Evolutionary conservation across 2,888 invertebrate species (phyloP), one percentile per base, ranked within the genome.

Genomic region (Lissonota sp.): DNA sequence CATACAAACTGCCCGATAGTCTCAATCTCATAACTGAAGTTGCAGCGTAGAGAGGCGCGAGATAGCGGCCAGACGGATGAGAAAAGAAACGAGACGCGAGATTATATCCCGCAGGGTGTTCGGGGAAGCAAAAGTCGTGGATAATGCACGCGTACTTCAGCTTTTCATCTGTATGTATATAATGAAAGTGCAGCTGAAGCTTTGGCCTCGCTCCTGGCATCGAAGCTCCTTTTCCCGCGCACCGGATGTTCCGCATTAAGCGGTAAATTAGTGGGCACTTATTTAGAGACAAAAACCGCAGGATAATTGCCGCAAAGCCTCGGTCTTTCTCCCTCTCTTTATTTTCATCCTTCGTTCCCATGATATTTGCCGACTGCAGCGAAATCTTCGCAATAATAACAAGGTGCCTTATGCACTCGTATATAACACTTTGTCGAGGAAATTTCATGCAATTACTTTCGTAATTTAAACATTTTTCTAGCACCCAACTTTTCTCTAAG

Each of bases 161-260:
- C 6, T 14, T 53, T 14, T 53, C 26, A 53, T 4, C 12, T 12
- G 14, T 53, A 12, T n/a, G 12, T 53, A 53, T 44, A 53, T 53
- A 16, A 55, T 58, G 39, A 55, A 12, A 40, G 40, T 14, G 64
- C 12, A 49, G 62, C 67, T 37, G 51, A 66, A 80, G 70, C 51
- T 66, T 73, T 66, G 8, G 66, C 40, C 12, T 60, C 62, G 44
- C 66, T 70, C 71, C 26, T 72, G 26, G 26, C 26, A 40, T 66
- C 14, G 70, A 64, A 76, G 67, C 70, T 75, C 58, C 7, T 53
- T 66, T 44, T 60, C 80, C 67, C 73, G 53, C 81, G 72, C 76
- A 62, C 88, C 89, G 89, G 90, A 90, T 87, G 89, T 87, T 85
- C 86, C 84, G 86, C 85, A 88, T 90, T 88, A 88, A 87, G 85